Evolutionary conservation across 1,140 invertebrate genomes (phyloP), one percentile per base, ranked within the genome.

Genomic region (Psix sp.): DNA sequence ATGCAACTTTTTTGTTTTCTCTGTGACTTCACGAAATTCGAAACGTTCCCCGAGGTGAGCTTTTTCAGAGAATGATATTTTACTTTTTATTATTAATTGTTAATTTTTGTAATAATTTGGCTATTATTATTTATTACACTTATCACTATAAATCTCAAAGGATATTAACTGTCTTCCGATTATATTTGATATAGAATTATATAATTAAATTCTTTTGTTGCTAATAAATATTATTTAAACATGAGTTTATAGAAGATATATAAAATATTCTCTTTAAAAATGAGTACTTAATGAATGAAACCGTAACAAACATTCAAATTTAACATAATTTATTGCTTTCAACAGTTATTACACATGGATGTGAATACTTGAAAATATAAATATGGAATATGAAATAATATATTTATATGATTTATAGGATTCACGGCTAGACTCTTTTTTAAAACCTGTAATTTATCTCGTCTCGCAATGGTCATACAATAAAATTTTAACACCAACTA

Each of bases 1-100:
- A 97, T 99, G 93, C 98, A 99, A 83, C 88, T 99, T 1, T 99
- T 99, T 84, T 99, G 98, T 80, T 98, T 96, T 85, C 88, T 97
- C 0, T 92, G 91, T 54, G 94, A 97, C 70, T 98, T 98, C 74
- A 94, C 96, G 3, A 99, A 99, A 87, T 99, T 99, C 87, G 96
- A 98, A 89, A 98, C 95, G 21, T 99, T 99, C 87, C 95, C 96
- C 31, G 96, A 98, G 90, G 95, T 96, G 88, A 89, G 45, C 35
- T n/a, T 33, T 6, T 33, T 6, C 31, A 7, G 10, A n/a, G 10
- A 33, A 33, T 7, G 31, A 33, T n/a, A 33, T 11, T 33, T 6
- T 33, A n/a, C n/a, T n/a, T n/a, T n/a, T n/a, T n/a, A n/a, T n/a
- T n/a, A n/a, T n/a, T n/a, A n/a, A n/a, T n/a, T n/a, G n/a, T n/a